Conservation (phyloP, 2,113 vertebrate species). For the Vanacampus margaritifer region DNA sequence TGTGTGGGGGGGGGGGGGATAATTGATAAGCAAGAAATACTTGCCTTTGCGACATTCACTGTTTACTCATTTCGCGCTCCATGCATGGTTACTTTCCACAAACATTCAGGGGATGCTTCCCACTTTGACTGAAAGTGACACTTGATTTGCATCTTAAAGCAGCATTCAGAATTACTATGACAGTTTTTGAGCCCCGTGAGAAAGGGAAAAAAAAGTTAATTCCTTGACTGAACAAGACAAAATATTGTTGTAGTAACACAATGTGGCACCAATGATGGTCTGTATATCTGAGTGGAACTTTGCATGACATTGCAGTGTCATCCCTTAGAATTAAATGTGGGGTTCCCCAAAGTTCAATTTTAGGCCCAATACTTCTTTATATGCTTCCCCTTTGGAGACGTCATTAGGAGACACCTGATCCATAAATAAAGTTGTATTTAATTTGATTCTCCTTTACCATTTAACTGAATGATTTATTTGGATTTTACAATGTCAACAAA, state of each 20-base stretch:
- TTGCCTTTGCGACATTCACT: conserved; percentile 16
- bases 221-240: background rate
- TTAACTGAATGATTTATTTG: conserved; percentile 1
- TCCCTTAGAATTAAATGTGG: too few relatives aligned
- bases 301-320: conserved; percentile 1
- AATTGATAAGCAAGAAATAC: conserved; percentile 15
- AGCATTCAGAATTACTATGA: conserved; percentile 39
- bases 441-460: background rate
- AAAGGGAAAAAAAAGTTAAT: conserved; percentile 27
- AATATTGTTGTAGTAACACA: conserved; percentile 5
- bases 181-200: conserved; percentile 43
- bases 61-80: conserved; percentile 27
- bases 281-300: background rate
- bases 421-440: too few relatives aligned
- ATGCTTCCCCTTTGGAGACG: too few relatives aligned
- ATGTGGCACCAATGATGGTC: conserved; percentile 25
- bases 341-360: too few relatives aligned
- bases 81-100: background rate
- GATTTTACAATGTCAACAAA: background rate
- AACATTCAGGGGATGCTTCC: conserved; percentile 23
- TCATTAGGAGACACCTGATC: too few relatives aligned
- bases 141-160: conserved; percentile 39
- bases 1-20: too few relatives aligned
- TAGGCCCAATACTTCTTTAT: too few relatives aligned
- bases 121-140: conserved; percentile 42